Percentiles rank a stretch among this genome's conserved stretches.
Conservation (phyloP, 2,113 vertebrate species). For the Dicrurus megarhynchus region DNA sequence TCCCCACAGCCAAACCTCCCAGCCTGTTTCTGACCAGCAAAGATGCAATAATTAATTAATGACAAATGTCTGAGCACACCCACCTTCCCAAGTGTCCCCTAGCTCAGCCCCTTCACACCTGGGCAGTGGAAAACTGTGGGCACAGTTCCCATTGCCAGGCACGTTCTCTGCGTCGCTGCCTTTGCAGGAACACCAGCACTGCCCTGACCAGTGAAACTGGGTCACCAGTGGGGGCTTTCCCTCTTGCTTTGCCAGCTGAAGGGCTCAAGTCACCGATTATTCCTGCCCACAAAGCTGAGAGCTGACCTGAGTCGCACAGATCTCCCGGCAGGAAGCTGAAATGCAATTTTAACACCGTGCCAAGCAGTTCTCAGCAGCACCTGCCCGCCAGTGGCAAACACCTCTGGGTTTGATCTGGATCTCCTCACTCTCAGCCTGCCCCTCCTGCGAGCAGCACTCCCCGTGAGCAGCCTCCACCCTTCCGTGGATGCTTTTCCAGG, state of each 20-base stretch:
- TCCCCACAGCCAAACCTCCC: not conserved
- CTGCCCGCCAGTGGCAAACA: not conserved
- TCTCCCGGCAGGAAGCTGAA: constrained; percentile 63
- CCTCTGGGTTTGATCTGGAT: not conserved
- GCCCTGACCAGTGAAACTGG: not conserved
- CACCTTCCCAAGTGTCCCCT: not conserved
- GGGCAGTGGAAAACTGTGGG: not conserved
- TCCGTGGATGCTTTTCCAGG: not conserved
- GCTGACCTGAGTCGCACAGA: constrained; percentile 69
- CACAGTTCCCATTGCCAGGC: not conserved
- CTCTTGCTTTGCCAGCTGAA: not conserved
- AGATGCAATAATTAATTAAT: fast-evolving
- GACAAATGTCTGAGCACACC: not conserved
- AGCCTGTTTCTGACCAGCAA: not conserved
- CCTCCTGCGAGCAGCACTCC: not conserved
- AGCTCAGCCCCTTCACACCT: not conserved
- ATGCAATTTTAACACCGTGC: constrained; percentile 67
- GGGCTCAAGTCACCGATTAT: not conserved
- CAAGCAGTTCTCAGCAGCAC: constrained; percentile 58
- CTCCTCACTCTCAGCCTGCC: not conserved
- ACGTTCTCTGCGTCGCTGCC: not conserved
- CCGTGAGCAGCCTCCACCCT: not conserved
- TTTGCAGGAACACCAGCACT: not conserved
- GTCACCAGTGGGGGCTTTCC: not conserved
- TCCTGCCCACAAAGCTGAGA: constrained; percentile 36